These are phyloP conservation scores for Eueides isabella DNA, from an alignment of 1,140 invertebrate genomes.

Conservation along the genomic window DNA sequence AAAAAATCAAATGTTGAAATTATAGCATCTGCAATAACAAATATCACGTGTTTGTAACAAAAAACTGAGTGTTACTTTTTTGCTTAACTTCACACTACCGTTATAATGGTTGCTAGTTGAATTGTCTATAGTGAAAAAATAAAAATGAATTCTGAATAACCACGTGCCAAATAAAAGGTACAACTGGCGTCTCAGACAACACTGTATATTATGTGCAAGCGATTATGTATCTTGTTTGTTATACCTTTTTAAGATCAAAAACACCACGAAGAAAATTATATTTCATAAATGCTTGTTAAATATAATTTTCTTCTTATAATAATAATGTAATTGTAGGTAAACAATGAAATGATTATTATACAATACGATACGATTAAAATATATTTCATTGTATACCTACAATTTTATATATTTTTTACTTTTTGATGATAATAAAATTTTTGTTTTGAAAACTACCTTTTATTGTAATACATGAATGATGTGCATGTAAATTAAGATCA, in stretches of 20 bases:
- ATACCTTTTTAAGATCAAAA: not conserved
- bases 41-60: constrained; percentile 13
- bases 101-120: constrained; percentile 23
- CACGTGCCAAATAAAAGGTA: constrained; percentile 27
- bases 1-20: not conserved
- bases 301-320: too few species aligned
- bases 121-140: constrained; percentile 15
- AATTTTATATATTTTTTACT: not conserved
- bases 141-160: constrained; percentile 11
- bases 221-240: constrained; percentile 4
- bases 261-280: too few species aligned
- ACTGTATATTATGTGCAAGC: constrained; percentile 10
- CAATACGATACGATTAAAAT: too few species aligned
- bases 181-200: constrained; percentile 22
- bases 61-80: constrained; percentile 7
- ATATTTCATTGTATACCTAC: not conserved
- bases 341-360: too few species aligned
- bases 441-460: too few species aligned
- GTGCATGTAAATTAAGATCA: too few species aligned
- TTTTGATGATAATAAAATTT: not conserved
- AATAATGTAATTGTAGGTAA: too few species aligned
- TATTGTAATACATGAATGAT: too few species aligned
- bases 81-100: constrained; percentile 19
- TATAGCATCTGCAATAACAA: constrained; percentile 13
- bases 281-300: too few species aligned